Evolutionary conservation across 2,888 invertebrate species (phyloP), one percentile per base, ranked within the genome.

Genomic region (Pharmacophagus antenor): DNA sequence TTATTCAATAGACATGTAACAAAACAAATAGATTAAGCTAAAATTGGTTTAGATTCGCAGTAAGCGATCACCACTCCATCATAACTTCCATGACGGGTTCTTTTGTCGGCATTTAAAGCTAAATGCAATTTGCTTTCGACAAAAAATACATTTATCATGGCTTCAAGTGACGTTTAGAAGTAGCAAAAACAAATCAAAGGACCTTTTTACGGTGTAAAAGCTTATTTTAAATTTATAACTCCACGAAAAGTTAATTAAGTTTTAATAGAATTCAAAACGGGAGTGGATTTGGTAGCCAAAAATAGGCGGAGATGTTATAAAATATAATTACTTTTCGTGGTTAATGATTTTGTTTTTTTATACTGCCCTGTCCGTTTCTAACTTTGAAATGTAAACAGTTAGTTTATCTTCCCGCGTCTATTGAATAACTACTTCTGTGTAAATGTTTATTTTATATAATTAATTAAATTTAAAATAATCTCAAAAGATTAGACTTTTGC

Each of bases 251-350:
- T 86, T 90, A 90, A 90, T 90, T 90, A 90, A 89, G 89, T 88
- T 88, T 89, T 90, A 90, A 90, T 90, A 87, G 89, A 90, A 89
- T 85, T 78, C 77, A 70, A 84, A 85, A 89, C 90, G 76, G 89
- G 87, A 89, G 89, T 89, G 84, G 80, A 79, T 78, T 76, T 88
- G 88, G 90, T 90, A 90, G 90, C 89, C 84, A 88, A 89, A 90
- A 90, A 90, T 90, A 89, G 90, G 90, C 89, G 90, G 89, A 76
- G 89, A 70, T 79, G 84, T 85, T 88, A 86, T 88, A 86, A 90
- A 87, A 85, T 85, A 83, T 88, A 88, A 89, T 89, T 88, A 89
- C 84, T 88, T 87, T 81, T 76, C 57, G 75, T 70, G 72, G 79
- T 82, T 86, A 86, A 86, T 84, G 84, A 84, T 80, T 71, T 60